Percentiles rank a stretch among this genome's conserved stretches.
Evolutionary conservation across 2,113 vertebrate genomes (phyloP).

Genomic region (Setophaga coronata): DNA sequence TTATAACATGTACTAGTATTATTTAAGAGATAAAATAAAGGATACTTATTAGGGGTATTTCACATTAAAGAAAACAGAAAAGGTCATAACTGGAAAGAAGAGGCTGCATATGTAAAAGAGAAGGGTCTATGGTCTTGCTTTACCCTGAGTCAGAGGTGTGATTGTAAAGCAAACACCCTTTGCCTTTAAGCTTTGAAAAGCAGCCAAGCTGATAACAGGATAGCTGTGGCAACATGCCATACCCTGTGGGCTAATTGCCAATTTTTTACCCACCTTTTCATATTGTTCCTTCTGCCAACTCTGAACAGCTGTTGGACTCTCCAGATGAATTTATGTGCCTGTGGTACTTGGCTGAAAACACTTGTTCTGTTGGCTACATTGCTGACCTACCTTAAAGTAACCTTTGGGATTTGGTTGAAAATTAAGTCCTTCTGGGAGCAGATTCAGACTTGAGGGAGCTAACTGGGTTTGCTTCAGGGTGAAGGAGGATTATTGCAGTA

Average conservation of each 20-base stretch:
- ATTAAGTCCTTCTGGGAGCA: background rate
- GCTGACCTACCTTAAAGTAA: background rate
- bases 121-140: background rate
- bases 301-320: background rate
- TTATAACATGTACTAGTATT: background rate
- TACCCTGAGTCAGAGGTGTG: background rate
- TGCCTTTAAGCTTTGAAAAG: background rate
- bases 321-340: background rate
- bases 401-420: background rate
- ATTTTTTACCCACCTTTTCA: background rate
- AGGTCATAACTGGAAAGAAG: background rate
- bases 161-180: background rate
- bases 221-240: background rate
- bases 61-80: background rate
- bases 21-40: background rate
- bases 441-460: background rate
- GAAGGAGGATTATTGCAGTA: background rate
- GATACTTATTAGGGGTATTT: background rate
- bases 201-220: background rate
- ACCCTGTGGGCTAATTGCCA: background rate
- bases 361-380: background rate
- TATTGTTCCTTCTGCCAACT: background rate
- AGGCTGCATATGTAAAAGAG: background rate
- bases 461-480: background rate
- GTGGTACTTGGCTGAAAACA: background rate